A percentile compares a stretch with the other conserved stretches of the same genome.
Evolutionary conservation across 1,140 invertebrate species (phyloP).

Genomic region (Lordiphosa stackelbergi): DNA sequence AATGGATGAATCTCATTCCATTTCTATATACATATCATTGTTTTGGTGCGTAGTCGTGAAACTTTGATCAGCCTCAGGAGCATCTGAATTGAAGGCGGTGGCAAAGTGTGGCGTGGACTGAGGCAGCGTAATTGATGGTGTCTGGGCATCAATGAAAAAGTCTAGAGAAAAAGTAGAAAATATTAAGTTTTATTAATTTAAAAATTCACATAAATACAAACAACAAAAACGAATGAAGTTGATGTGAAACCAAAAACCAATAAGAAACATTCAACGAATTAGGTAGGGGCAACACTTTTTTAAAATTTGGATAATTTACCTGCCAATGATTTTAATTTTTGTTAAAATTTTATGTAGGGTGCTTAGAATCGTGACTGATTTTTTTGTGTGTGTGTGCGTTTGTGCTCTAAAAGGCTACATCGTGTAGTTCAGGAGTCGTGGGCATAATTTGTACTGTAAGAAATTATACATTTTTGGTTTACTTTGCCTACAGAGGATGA

Average conservation of each 20-base stretch:
- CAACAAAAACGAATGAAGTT: conserved; percentile 8
- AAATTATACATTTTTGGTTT: conserved; percentile 28
- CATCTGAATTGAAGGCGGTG: conserved; percentile 32
- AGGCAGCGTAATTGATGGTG: conserved; percentile 30
- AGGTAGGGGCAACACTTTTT: background rate
- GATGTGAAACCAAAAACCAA: background rate
- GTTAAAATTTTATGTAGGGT: conserved; percentile 15
- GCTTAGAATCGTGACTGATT: conserved; percentile 16
- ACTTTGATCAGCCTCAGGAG: conserved; percentile 58
- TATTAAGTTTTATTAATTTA: conserved; percentile 1
- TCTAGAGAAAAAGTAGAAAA: conserved; percentile 23
- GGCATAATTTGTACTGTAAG: conserved; percentile 70
- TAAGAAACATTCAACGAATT: background rate
- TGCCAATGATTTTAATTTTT: conserved; percentile 35
- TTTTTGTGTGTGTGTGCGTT: conserved; percentile 9
- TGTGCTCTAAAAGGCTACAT: conserved; percentile 59
- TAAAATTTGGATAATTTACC: conserved; percentile 38
- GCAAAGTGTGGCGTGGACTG: conserved; percentile 12
- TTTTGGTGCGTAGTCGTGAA: conserved; percentile 10
- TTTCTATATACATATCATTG: conserved; percentile 48
- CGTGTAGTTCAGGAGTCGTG: conserved; percentile 54
- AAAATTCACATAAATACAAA: background rate
- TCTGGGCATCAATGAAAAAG: conserved; percentile 59
- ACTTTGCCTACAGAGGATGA: conserved; percentile 13
- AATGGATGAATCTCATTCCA: conserved; percentile 31